Evolutionary conservation across 2,888 invertebrate genomes (phyloP).

Genomic region (Augochlorella aurata): DNA sequence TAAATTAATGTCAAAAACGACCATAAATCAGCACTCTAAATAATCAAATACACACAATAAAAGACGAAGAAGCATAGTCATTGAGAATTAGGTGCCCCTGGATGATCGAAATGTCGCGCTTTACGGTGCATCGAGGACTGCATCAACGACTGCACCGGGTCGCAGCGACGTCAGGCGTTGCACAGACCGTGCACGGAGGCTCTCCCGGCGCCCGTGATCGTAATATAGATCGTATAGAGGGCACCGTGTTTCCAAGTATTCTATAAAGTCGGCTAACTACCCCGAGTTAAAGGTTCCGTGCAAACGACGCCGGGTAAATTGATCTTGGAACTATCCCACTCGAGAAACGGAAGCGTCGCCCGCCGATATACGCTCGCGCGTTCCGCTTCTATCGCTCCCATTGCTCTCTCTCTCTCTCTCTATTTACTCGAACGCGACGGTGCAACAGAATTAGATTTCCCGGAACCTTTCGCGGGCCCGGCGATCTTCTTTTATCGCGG

Average conservation of each 20-base stretch:
- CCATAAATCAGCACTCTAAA: too few relatives aligned
- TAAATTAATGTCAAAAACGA: too few relatives aligned
- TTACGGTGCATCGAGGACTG: slow-evolving; percentile 1
- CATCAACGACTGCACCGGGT: slow-evolving; percentile 40
- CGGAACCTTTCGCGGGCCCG: not conserved
- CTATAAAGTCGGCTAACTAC: slow-evolving; percentile 54
- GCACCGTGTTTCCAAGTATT: slow-evolving; percentile 53
- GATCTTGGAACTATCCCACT: slow-evolving; percentile 42
- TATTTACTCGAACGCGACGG: slow-evolving; percentile 8
- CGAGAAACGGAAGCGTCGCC: slow-evolving; percentile 21
- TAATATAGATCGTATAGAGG: slow-evolving; percentile 52
- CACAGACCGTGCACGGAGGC: not conserved
- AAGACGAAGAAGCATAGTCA: too few relatives aligned
- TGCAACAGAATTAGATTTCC: slow-evolving; percentile 1
- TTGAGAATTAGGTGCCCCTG: too few relatives aligned
- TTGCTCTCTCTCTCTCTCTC: too few relatives aligned
- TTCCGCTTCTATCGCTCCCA: slow-evolving; percentile 3
- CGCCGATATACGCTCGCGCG: not conserved
- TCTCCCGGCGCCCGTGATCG: slow-evolving; percentile 42
- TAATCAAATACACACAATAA: too few relatives aligned
- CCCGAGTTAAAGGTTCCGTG: slow-evolving; percentile 48
- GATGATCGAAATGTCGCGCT: not conserved
- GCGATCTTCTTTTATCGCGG: not conserved
- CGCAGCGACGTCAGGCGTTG: not conserved
- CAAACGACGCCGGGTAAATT: slow-evolving; percentile 50